Conservation (phyloP, 1,140 invertebrate genomes). For the Meloidogyne exigua region DNA sequence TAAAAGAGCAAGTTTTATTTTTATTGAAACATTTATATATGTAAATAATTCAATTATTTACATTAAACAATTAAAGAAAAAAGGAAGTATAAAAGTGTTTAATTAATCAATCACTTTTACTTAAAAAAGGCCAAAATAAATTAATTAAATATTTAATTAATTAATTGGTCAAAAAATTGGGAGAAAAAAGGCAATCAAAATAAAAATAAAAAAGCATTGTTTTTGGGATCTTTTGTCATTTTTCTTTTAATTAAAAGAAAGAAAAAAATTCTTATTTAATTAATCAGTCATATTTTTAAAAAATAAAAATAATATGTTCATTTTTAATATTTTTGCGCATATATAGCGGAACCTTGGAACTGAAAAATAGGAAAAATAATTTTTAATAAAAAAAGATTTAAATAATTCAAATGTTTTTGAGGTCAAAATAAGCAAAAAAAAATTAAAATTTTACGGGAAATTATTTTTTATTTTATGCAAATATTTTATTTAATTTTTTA, state of each 20-base stretch:
- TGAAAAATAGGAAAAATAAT: not conserved
- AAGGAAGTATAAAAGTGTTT: not conserved
- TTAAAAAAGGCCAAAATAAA: not conserved
- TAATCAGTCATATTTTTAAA: constrained; percentile 2
- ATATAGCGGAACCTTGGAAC: not conserved
- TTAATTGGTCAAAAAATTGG: not conserved
- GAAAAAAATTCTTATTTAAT: not conserved
- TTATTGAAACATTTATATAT: too few species aligned
- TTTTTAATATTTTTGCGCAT: not conserved
- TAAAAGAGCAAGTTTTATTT: too few species aligned
- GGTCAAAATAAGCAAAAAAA: not conserved
- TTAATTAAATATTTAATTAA: not conserved
- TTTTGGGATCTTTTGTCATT: not conserved
- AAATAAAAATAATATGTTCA: not conserved
- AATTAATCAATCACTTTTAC: not conserved
- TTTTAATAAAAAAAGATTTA: not conserved
- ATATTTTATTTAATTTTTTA: too few species aligned
- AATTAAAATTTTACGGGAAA: too few species aligned
- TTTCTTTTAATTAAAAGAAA: not conserved
- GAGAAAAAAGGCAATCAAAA: not conserved
- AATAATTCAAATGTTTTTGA: not conserved
- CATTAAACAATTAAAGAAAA: too few species aligned
- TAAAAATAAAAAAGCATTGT: not conserved
- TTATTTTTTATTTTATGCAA: too few species aligned
- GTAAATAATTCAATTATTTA: too few species aligned